Evolutionary conservation across 2,888 invertebrate genomes (phyloP).

Genomic region (Ormyrus nitidulus): DNA sequence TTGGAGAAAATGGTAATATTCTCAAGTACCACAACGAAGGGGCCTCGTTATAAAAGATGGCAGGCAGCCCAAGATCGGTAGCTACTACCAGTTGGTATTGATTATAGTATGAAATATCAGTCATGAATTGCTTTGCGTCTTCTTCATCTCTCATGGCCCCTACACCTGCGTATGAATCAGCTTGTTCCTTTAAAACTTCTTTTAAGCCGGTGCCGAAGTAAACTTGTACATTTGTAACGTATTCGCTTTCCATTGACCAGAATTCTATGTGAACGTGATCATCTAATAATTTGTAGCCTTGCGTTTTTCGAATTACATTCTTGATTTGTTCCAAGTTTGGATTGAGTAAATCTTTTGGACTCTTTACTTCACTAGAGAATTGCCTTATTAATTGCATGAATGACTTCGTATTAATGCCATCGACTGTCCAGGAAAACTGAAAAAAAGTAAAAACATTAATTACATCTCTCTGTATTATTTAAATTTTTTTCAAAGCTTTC

Average conservation of each 20-base stretch:
- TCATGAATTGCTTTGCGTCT: too few relatives aligned
- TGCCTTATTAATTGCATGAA: conserved; percentile 20
- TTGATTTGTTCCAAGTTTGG: conserved; percentile 54
- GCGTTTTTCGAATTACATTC: conserved; percentile 53
- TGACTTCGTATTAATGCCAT: conserved; percentile 58
- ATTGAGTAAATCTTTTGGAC: neutral
- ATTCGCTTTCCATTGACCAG: conserved; percentile 56
- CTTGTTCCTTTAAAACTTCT: conserved; percentile 19
- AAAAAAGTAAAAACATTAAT: neutral
- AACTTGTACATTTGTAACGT: conserved; percentile 36
- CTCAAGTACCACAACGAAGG: conserved; percentile 62
- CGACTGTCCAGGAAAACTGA: conserved; percentile 61
- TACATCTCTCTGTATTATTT: too few relatives aligned
- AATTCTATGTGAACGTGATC: conserved; percentile 62
- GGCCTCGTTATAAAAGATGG: conserved; percentile 65
- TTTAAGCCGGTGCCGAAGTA: conserved; percentile 19
- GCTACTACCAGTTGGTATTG: conserved; percentile 67
- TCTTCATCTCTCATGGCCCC: too few relatives aligned
- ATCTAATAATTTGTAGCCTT: conserved; percentile 30
- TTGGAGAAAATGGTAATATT: conserved; percentile 52
- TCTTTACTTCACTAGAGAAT: neutral
- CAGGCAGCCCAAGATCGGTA: conserved; percentile 74
- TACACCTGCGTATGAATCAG: too few relatives aligned
- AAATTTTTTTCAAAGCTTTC: too few relatives aligned
- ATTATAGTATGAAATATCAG: conserved; percentile 58